Evolutionary conservation across 2,888 invertebrate genomes (phyloP), one percentile per base, ranked within the genome.

Genomic region (Thumatha senex): DNA sequence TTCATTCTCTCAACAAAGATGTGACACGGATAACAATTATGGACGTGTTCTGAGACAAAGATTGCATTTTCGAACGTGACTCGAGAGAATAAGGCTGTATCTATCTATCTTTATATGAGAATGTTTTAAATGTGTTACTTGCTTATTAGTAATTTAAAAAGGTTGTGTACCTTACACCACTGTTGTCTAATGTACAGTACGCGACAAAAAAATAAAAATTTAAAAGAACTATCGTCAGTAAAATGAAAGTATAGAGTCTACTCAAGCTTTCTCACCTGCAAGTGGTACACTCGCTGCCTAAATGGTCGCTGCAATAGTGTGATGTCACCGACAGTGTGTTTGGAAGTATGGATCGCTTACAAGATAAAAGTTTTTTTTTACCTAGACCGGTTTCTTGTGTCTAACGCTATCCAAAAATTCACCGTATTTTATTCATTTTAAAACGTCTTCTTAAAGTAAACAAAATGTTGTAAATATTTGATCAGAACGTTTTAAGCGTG

Each of bases 401-500:
- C 5, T 24, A n/a, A 4, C 18, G 18, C 18, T 24, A 24, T 24
- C 18, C 18, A 24, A 24, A 24, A 4, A 24, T 5, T 24, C 18
- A 24, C 18, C 2, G 18, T 24, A 34, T 13, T 41, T n/a, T 48
- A 50, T n/a, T n/a, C n/a, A n/a, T 10, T 35, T 45, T 13, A 10
- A 33, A 34, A 12, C 12, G n/a, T 12, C 2, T 34, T n/a, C 11
- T 13, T 13, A 10, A 33, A 7, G 3, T 24, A 33, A 14, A 9
- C 8, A 42, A 46, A 9, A 58, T 41, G 7, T 48, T 39, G 13
- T 39, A 49, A 39, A 46, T 54, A 62, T 60, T 60, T 48, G 56
- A 61, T 67, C 61, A 67, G 46, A 44, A 35, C 35, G 46, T 45
- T 34, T 51, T 61, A 58, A 63, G 51, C 51, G 58, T 61, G 61